These are phyloP conservation scores for Porites australiensis DNA, from an alignment of 64 coral and sea anemone species.

Conservation along the genomic window DNA sequence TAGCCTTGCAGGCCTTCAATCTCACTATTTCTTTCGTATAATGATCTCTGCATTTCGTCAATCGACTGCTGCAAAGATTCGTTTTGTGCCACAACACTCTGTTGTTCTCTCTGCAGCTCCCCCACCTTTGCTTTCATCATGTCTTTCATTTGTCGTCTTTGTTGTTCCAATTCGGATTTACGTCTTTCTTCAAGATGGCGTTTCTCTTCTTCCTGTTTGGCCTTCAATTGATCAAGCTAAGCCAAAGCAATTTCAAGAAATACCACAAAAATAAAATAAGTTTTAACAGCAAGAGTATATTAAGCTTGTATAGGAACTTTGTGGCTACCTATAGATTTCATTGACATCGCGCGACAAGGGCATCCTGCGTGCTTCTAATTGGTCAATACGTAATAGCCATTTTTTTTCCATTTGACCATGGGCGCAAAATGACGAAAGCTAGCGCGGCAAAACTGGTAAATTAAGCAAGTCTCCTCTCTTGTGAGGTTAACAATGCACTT, in stretches of 20 bases:
- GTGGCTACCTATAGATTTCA: no score
- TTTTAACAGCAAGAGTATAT: no score
- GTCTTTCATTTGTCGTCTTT: conserved; percentile 62
- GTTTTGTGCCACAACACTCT: neutral
- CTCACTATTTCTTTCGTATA: neutral
- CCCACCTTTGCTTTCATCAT: conserved; percentile 59
- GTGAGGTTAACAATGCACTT: no score
- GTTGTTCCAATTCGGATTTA: conserved; percentile 31
- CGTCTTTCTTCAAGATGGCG: conserved; percentile 39
- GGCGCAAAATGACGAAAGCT: no score
- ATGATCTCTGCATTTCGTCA: neutral
- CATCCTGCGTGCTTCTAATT: no score
- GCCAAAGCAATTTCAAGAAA: no score
- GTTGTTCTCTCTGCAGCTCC: neutral
- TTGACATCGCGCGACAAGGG: no score
- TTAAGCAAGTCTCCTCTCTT: no score
- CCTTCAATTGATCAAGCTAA: conserved; percentile 31
- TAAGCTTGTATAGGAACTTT: no score
- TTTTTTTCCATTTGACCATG: no score
- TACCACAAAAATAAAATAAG: neutral
- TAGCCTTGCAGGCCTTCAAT: neutral
- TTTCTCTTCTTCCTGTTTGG: conserved; percentile 57
- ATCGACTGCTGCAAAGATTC: neutral
- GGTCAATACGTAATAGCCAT: no score
- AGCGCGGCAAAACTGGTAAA: no score